phyloP scores from a whole-genome alignment of 2,888 invertebrate genomes.

The Tyria jacobaeae region DNA sequence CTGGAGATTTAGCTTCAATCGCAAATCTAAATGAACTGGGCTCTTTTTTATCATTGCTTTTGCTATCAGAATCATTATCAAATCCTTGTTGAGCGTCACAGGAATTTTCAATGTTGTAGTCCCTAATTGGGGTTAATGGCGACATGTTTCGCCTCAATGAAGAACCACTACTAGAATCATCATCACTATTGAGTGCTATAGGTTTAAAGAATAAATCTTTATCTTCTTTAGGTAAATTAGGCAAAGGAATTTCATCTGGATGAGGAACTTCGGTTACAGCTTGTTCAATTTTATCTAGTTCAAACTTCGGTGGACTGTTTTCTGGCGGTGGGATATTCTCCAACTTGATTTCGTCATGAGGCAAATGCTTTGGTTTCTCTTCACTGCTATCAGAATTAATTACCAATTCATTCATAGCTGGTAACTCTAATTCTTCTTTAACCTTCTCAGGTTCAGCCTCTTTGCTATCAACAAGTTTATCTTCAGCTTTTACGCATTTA shows the following conservation, averaged over 20 bases:
- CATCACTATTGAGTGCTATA: slow-evolving; percentile 65
- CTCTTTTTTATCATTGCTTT: slow-evolving; percentile 68
- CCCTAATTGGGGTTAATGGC: slow-evolving; percentile 80
- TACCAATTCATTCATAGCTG: slow-evolving; percentile 80
- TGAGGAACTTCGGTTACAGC: slow-evolving; percentile 60
- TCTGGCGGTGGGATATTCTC: slow-evolving; percentile 60
- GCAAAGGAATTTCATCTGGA: slow-evolving; percentile 46
- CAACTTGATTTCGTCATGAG: slow-evolving; percentile 71
- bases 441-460: slow-evolving; percentile 49
- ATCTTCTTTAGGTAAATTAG: slow-evolving; percentile 72
- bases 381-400: slow-evolving; percentile 64
- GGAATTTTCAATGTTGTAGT: slow-evolving; percentile 81
- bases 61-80: slow-evolving; percentile 69
- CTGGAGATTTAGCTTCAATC: slow-evolving; percentile 72
- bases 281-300: slow-evolving; percentile 62
- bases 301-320: slow-evolving; percentile 80
- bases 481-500: slow-evolving; percentile 51
- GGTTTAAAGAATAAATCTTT: slow-evolving; percentile 72
- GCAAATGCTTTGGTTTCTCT: slow-evolving; percentile 71
- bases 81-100: slow-evolving; percentile 82
- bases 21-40: slow-evolving; percentile 76
- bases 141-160: slow-evolving; percentile 80
- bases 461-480: slow-evolving; percentile 73
- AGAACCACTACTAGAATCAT: slow-evolving; percentile 78
- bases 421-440: slow-evolving; percentile 46